Base-by-base conservation (phyloP, 2,888 invertebrate species). In the Callyntrura guangdongensis region DNA sequence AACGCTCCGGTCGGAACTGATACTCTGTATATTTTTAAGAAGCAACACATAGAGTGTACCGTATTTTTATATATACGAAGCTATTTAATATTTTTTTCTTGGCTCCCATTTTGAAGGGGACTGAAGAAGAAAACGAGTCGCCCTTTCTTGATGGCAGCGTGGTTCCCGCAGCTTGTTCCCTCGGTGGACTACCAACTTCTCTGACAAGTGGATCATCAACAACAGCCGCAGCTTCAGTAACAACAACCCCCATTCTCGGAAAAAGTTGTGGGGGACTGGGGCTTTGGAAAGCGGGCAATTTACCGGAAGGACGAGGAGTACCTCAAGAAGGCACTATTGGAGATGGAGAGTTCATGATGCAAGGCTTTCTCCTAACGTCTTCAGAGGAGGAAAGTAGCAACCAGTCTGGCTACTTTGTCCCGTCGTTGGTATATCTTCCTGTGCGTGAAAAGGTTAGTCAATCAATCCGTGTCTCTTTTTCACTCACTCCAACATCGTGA, bases 361-460 rank as follows among this genome's bases (percentile, higher is more conserved):
- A 99, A 96, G 98, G 98, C 90, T 99, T 99, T 95, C 96, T 98
- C 94, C 96, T 98, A 64, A 93, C 92, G 20, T 92, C 91, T 25
- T 92, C 93, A 22, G 94, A 93, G 64, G 93, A 93, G 64, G 91
- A 90, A 67, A 92, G 90, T 69, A 93, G 91, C 74, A 92, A 92
- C 84, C 89, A 93, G 92, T 93, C 94, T 91, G 95, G 95, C 92
- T 96, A 97, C 95, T 97, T 98, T 95, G 97, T 98, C 94, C 98
- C 99, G 94, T 98, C 98, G 94, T 96, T 99, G 94, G 98, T 99
- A 95, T 98, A 98, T 96, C 96, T 99, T 95, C 99, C 99, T 93
- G 98, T 99, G 95, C 97, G 97, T 94, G 97, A 98, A 95, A 97
- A 97, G 95, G 97, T 98, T 94, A 97, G 97, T 95, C 97, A 97